Conservation (phyloP, 2,797 vertebrate genomes). For the Atherinosoma microstoma region DNA sequence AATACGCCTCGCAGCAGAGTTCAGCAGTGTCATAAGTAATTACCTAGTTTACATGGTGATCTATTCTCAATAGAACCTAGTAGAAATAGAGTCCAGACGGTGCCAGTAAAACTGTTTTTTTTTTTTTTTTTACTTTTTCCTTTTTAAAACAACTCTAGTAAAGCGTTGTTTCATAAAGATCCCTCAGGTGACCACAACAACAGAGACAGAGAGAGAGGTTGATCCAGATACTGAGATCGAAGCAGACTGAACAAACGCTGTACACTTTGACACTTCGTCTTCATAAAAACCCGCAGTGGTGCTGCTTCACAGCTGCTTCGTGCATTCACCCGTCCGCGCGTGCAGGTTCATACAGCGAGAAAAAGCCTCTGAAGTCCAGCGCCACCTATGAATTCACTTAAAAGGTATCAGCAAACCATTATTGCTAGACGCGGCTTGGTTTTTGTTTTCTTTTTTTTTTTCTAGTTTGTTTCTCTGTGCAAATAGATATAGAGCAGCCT, state of each 20-base stretch:
- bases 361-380: slow-evolving; percentile 12
- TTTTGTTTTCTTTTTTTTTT: slow-evolving; percentile 12
- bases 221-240: slow-evolving; percentile 50
- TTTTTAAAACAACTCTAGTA: slow-evolving; percentile 63
- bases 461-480: slow-evolving; percentile 64
- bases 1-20: slow-evolving; percentile 68
- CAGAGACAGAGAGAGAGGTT: slow-evolving; percentile 56
- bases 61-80: slow-evolving; percentile 62
- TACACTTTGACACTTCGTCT: slow-evolving; percentile 68
- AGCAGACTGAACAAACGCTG: slow-evolving; percentile 47
- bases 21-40: slow-evolving; percentile 60
- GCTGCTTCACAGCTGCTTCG: neutral
- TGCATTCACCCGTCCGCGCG: neutral
- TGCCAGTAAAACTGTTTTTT: slow-evolving; percentile 45
- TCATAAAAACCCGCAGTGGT: slow-evolving; percentile 43
- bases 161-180: slow-evolving; percentile 57
- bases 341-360: slow-evolving; percentile 16
- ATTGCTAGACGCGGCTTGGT: slow-evolving; percentile 67
- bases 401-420: slow-evolving; percentile 63
- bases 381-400: slow-evolving; percentile 32
- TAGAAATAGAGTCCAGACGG: slow-evolving; percentile 74
- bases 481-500: slow-evolving; percentile 62
- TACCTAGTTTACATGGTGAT: slow-evolving; percentile 52
- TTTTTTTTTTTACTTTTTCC: slow-evolving; percentile 16
- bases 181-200: slow-evolving; percentile 49